phyloP scores from a whole-genome alignment of 2,888 invertebrate species.

The Caenorhabditis sp. region DNA sequence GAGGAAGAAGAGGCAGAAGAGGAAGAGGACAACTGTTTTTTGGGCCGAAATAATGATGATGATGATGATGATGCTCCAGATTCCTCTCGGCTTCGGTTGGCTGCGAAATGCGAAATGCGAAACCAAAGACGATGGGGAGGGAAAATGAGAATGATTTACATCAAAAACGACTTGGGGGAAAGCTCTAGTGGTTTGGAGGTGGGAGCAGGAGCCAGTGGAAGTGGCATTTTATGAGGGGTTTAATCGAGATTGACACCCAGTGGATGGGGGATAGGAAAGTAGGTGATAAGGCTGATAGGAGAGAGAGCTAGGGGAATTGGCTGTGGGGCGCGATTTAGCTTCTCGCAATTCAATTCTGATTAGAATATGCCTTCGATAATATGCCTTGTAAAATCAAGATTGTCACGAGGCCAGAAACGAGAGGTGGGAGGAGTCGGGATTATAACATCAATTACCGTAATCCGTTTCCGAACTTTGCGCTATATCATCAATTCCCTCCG shows the following conservation, averaged over 20 bases:
- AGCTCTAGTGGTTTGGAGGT: neutral
- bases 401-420: neutral
- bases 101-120: neutral
- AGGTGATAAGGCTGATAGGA: constrained; percentile 1
- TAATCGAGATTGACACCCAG: constrained; percentile 53
- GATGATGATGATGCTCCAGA: neutral
- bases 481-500: constrained; percentile 44
- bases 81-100: no score
- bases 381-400: no score
- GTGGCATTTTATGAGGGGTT: constrained; percentile 46
- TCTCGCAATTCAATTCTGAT: no score
- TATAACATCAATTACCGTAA: constrained; percentile 49
- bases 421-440: neutral
- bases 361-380: no score
- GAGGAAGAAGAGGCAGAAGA: neutral
- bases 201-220: neutral
- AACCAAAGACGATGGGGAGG: neutral
- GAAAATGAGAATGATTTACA: constrained; percentile 10
- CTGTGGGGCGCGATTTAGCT: no score
- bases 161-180: constrained; percentile 3
- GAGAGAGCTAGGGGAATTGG: no score
- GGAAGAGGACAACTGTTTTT: constrained; percentile 37
- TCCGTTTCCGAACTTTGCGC: constrained; percentile 59
- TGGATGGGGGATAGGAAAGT: neutral
- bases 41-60: neutral